Base-by-base conservation (phyloP, 2,113 vertebrate genomes). In the Platichthys stellatus region DNA sequence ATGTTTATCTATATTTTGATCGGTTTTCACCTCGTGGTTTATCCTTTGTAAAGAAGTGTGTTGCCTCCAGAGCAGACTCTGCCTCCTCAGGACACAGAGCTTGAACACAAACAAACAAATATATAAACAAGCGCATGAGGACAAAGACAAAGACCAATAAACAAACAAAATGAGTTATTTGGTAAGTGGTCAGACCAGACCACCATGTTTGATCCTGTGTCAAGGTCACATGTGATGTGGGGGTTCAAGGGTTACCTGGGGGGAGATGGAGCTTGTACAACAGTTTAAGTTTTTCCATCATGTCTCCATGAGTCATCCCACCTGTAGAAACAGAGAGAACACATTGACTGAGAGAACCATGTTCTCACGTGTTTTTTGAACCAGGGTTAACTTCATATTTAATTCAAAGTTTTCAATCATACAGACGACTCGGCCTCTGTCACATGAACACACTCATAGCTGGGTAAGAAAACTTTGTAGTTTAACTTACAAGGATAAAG, bases 181-280 rank as follows among this genome's bases (percentile, higher is more conserved):
- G 23, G 23, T 23, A 23, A 23, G 23, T 23, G 23, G 47, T 49
- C 47, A 18, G 47, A 5, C 38, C 11, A 40, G 11, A 40, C 38
- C 38, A 12, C 38, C 38, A 40, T 40, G 38, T 40, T 40, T 17
- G 47, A 49, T 14, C 31, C 31, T 31, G 31, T 31, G 47, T 51
- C 47, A 51, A 17, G 47, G 47, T 51, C 47, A 51, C 18, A 18
- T 51, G 47, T 51, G 17, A 51, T 20, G 51, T 54, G 51, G 9
- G 51, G 9, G 45, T 3, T 6, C 17, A 20, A 3, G 18, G 6
- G 3, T 74, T 81, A 99, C 98, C 98, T 82, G 98, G 98, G 28
- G 97, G 97, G 51, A 99, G 88, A 85, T 99, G 97, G 18, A 99
- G 94, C 89, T 98, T 99, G 93, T 98, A 99, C 6, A 99, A 94